Base-by-base conservation (phyloP, 2,888 invertebrate genomes). In the Drosophila hamatofila region DNA sequence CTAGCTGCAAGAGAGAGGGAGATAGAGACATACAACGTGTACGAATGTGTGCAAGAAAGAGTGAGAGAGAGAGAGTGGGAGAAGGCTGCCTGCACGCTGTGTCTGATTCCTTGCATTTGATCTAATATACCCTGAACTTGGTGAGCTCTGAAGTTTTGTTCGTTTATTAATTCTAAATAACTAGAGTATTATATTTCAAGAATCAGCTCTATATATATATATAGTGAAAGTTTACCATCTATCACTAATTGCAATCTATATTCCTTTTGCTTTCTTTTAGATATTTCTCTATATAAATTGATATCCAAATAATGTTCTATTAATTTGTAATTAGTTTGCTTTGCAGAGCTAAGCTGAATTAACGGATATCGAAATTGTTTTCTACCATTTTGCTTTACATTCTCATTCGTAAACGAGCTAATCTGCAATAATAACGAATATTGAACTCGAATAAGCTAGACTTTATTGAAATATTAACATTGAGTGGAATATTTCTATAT, bases 31-130 rank as follows among this genome's bases (percentile, higher is more conserved):
- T 8, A 16, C 23, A 23, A 12, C n/a, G n/a, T n/a, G n/a, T n/a
- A n/a, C 21, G 48, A 41, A 14, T 37, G 42, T 11, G 12, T 37
- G 14, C 4, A 12, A 33, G 33, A 42, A 21, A 30, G 33, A 27
- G 35, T 27, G 30, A 16, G 18, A 12, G n/a, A 30, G 49, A 16
- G 30, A 12, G 14, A 14, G 35, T 16, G 11, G 33, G 30, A 2
- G n/a, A 1, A 25, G 23, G 30, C 23, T 23, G 51, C 3, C 18
- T 9, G 12, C 18, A 2, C 18, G 12, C 41, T 27, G 55, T 51
- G 27, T 56, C 23, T 30, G 39, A 64, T 59, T 27, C 23, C 11
- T 46, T 68, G 42, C 18, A 18, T 30, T 59, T 46, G 65, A 21
- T 46, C 23, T 41, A 30, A 3, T 23, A 46, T 59, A 42, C 64